Evolutionary conservation across 2,888 invertebrate species (phyloP), one percentile per base, ranked within the genome.

Genomic region (Brachypalpus laphriformis): DNA sequence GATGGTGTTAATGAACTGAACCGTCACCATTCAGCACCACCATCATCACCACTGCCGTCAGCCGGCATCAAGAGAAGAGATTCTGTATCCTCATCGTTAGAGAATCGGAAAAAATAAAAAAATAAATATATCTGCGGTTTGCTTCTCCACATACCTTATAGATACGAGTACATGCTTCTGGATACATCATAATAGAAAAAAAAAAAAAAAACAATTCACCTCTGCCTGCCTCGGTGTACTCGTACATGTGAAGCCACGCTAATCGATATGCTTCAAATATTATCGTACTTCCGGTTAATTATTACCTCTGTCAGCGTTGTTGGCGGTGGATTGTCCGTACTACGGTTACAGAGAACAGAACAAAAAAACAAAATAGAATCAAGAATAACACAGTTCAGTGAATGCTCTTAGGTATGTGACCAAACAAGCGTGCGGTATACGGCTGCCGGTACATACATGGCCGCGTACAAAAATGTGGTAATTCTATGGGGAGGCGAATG

Each of bases 241-340:
- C 70, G 80, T 54, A 14, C 70, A 74, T 75, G 80, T 61, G 80
- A 80, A 80, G 80, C 85, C 85, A 75, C 80, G 85, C 80, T 85
- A 85, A 85, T 85, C 85, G 85, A 85, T 85, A 85, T 85, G 85
- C 80, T 85, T 85, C 85, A 85, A 80, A 85, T 71, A 85, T 80
- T 80, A 80, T 85, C 85, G 80, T 85, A 85, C 85, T 85, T 85
- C 85, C 85, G 85, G 85, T 80, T 85, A 80, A 80, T 80, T 85
- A 85, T 85, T 85, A 85, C 85, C 80, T 71, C 70, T 75, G 80
- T 80, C 75, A 59, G 45, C 70, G 28, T 63, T 75, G 63, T 75
- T 63, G 76, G 80, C 85, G 85, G 63, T 80, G 74, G 68, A 78
- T 78, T 78, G 74, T 74, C 72, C 74, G 37, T 61, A 68, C 54